These are phyloP conservation scores for Brachyrhaphis roseni DNA, from an alignment of 2,797 vertebrate species.

Conservation along the genomic window DNA sequence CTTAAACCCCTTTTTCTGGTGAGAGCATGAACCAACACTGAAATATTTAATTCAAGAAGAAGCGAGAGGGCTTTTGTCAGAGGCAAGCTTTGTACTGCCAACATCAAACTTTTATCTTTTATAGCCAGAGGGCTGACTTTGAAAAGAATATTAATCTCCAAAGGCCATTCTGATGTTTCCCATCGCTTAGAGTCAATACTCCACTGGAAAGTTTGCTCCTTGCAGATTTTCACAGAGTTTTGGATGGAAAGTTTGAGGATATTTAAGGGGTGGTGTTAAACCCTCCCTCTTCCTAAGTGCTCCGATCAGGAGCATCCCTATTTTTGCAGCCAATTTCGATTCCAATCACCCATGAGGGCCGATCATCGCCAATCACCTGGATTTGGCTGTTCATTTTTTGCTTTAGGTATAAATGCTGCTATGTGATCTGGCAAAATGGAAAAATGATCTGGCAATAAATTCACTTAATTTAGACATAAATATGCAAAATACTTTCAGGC, in stretches of 20 bases:
- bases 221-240: conserved; percentile 14
- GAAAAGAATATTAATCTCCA: conserved; percentile 46
- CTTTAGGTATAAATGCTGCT: too few relatives aligned
- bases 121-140: conserved; percentile 50
- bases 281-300: not conserved
- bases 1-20: conserved; percentile 2
- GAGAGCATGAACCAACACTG: conserved; percentile 17
- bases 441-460: too few relatives aligned
- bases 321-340: too few relatives aligned
- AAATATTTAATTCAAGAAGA: conserved; percentile 49
- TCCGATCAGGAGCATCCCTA: too few relatives aligned
- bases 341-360: too few relatives aligned
- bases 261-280: not conserved
- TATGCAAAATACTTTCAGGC: too few relatives aligned
- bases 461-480: too few relatives aligned
- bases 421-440: too few relatives aligned
- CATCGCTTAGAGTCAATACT: conserved; percentile 17
- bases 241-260: not conserved
- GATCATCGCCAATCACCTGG: too few relatives aligned
- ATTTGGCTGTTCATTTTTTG: too few relatives aligned
- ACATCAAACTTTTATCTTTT: conserved; percentile 43
- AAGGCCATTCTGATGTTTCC: conserved; percentile 32
- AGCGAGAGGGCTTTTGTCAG: conserved; percentile 45
- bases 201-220: conserved; percentile 7
- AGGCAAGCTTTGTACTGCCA: conserved; percentile 38